Evolutionary conservation across 2,113 vertebrate species (phyloP), one percentile per base, ranked within the genome.

Genomic region (Ammodytes dubius): DNA sequence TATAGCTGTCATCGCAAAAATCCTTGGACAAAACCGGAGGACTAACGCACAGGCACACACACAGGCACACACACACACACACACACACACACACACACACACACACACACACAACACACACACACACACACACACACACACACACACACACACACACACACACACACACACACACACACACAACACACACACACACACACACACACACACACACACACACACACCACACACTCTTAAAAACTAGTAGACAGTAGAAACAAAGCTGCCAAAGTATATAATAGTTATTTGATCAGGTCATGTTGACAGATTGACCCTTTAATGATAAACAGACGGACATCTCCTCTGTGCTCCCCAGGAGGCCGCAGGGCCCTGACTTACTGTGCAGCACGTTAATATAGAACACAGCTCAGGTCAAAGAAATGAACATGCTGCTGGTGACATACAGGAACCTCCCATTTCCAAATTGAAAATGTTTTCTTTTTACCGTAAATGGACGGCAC

Each of bases 231-330:
- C n/a, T n/a, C 4, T 57, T 12, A 60, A 57, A 73, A 47, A 63
- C 46, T 10, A 13, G 53, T 0, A 60, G 54, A 58, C 7, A 13
- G 53, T 0, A 60, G 54, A 58, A 4, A 5, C 11, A 70, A 60
- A 42, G 57, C 87, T 88, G 89, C 92, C 85, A 85, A 84, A 82
- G 78, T 77, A 85, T 89, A 84, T 91, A 88, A 85, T 42, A 90
- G 87, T 70, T 87, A 87, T 91, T 88, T 90, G 82, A 94, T 91
- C 90, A 80, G 91, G 93, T 93, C 84, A 88, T 88, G 89, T 91
- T 93, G 92, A 93, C 92, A 91, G 87, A 91, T 79, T 69, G 9
- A 85, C 74, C 61, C 66, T 86, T 81, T 85, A 77, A 90, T 60
- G 81, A 82, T 83, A 93, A 93, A 91, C 91, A 92, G 87, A 82